Percentiles rank a stretch among this genome's conserved stretches.
phyloP scores from a whole-genome alignment of 2,888 invertebrate species.

The Tetragonisca angustula region DNA sequence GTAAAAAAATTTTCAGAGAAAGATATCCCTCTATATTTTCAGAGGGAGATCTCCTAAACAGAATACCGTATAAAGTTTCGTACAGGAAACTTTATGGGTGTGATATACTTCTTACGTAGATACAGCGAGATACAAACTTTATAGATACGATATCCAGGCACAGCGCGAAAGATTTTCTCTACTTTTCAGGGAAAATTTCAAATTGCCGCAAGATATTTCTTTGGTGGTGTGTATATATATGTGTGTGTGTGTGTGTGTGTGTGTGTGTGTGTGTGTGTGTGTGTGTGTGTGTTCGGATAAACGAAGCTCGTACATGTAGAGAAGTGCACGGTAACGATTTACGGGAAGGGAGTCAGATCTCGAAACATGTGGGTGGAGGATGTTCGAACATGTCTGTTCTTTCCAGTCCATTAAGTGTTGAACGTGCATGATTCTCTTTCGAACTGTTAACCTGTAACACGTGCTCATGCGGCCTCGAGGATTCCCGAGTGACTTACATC shows the following conservation, averaged over 20 bases:
- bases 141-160: background rate
- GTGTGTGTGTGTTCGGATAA: background rate
- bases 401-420: slow-evolving; percentile 29
- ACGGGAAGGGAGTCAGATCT: background rate
- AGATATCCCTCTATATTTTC: too few relatives aligned
- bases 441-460: slow-evolving; percentile 12
- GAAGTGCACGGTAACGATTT: slow-evolving; percentile 3
- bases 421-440: slow-evolving; percentile 15
- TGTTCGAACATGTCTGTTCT: slow-evolving; percentile 25
- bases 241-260: too few relatives aligned
- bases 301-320: slow-evolving; percentile 11
- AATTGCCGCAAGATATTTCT: background rate
- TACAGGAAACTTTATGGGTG: too few relatives aligned
- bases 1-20: too few relatives aligned
- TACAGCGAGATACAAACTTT: too few relatives aligned
- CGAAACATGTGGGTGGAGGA: background rate
- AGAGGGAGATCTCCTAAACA: too few relatives aligned
- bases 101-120: too few relatives aligned
- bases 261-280: too few relatives aligned
- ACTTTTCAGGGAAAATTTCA: background rate
- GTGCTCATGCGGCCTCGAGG: slow-evolving; percentile 19
- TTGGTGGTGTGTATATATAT: background rate
- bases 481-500: background rate
- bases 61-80: too few relatives aligned
- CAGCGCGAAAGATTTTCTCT: background rate